phyloP scores from a whole-genome alignment of 2,888 invertebrate genomes.

The Caenorhabditis sp. region DNA sequence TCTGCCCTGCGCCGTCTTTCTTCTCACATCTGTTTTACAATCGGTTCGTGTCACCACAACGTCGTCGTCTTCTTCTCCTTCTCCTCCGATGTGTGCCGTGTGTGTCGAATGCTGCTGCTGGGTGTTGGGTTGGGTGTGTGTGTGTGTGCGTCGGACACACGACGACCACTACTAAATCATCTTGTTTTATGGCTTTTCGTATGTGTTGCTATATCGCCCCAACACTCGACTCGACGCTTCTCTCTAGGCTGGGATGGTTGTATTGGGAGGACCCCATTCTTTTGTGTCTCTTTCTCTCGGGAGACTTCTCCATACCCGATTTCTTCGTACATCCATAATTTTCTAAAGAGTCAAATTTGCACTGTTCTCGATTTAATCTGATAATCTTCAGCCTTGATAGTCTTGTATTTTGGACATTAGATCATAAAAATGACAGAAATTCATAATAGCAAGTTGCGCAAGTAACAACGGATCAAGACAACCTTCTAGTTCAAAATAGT shows the following conservation, averaged over 20 bases:
- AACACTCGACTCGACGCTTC: neutral
- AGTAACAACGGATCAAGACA: too few species aligned
- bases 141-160: slow-evolving; percentile 37
- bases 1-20: neutral
- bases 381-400: too few species aligned
- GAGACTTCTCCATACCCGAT: slow-evolving; percentile 6
- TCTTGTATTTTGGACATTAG: too few species aligned
- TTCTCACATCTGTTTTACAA: slow-evolving; percentile 63
- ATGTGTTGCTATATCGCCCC: slow-evolving; percentile 63
- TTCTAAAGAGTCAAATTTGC: neutral
- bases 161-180: slow-evolving; percentile 69
- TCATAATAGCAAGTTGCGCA: too few species aligned
- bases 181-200: slow-evolving; percentile 70
- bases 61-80: slow-evolving; percentile 29
- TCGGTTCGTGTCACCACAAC: slow-evolving; percentile 44
- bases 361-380: neutral
- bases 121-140: slow-evolving; percentile 1
- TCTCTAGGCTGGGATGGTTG: neutral
- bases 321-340: neutral
- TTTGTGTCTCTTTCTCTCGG: slow-evolving; percentile 22
- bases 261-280: slow-evolving; percentile 1
- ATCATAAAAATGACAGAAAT: too few species aligned
- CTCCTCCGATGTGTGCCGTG: neutral
- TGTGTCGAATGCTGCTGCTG: slow-evolving; percentile 13
- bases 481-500: too few species aligned